Evolutionary conservation across 1,140 invertebrate species (phyloP).

Genomic region (Euglossa dilemma): DNA sequence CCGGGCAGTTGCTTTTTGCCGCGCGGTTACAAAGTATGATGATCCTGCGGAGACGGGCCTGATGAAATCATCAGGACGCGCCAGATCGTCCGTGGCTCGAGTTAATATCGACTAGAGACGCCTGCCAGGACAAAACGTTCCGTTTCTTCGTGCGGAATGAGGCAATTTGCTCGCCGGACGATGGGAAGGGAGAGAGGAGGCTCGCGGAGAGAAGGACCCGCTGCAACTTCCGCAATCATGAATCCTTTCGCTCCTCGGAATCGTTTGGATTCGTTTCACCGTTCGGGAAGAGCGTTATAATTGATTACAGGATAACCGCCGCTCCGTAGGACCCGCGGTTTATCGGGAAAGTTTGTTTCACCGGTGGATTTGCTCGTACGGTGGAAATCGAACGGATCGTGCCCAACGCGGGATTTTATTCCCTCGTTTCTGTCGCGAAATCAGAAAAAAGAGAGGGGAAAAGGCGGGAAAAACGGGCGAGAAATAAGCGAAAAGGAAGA

Average conservation of each 20-base stretch:
- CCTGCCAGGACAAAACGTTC: constrained; percentile 62
- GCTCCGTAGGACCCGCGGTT: not conserved
- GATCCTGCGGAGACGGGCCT: constrained; percentile 70
- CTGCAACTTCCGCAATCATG: constrained; percentile 35
- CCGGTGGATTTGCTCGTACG: constrained; percentile 1
- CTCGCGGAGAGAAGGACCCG: constrained; percentile 22
- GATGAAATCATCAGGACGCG: constrained; percentile 75
- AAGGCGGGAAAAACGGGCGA: not conserved
- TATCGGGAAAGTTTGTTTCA: not conserved
- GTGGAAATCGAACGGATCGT: constrained; percentile 43
- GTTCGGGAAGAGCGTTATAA: constrained; percentile 58
- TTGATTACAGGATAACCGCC: constrained; percentile 40
- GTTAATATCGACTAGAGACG: constrained; percentile 63
- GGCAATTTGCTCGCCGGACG: constrained; percentile 57
- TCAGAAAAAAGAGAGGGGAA: not conserved
- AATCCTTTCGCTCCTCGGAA: not conserved
- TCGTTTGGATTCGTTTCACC: constrained; percentile 36
- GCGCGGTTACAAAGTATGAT: constrained; percentile 78
- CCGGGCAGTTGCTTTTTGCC: constrained; percentile 70
- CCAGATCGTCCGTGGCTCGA: constrained; percentile 70
- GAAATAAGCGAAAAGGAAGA: not conserved
- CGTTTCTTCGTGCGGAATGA: constrained; percentile 58
- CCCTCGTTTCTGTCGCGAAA: not conserved
- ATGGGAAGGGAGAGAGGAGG: not conserved
- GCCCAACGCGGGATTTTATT: too few species aligned